Base-by-base conservation (phyloP, 1,140 invertebrate species). In the Nymphalis io region DNA sequence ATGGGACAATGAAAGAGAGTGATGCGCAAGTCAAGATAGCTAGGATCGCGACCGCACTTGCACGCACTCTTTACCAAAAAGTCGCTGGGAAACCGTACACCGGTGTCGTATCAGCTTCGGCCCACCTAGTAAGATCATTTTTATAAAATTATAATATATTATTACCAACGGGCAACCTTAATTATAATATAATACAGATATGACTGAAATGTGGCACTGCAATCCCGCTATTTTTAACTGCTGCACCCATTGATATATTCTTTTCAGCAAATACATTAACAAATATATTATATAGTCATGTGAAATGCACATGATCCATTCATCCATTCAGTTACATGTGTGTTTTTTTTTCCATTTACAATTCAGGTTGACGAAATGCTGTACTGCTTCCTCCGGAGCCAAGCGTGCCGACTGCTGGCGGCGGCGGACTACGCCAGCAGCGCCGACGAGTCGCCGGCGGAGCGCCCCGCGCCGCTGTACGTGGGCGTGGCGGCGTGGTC, bases 351-450 rank as follows among this genome's bases (percentile, higher is more conserved):
- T n/a, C n/a, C n/a, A n/a, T 33, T 33, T 33, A 8, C 6, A 33
- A 53, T 18, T 2, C 68, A 94, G 95, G 88, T 94, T 4, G 92
- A 96, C 81, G 94, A 97, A 79, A 92, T 98, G 76, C 85, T 98
- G 3, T 92, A 95, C 76, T 98, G 97, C 82, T 98, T 96, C 84
- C 80, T 98, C 55, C 84, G 93, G 18, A 95, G 94, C 65, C 93
- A 95, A 0, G 93, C 95, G 58, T 98, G 97, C 83, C 89, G 92
- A 1, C 75, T 96, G 4, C 95, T 97, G 55, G 85, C 88, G 46
- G 93, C 94, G 27, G 89, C 94, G 0, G 93, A 93, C 0, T 85
- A 90, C 74, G 92, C 89, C 5, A 39, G 64, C 20, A 59, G 55
- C 62, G 27, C 42, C 18, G 73, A 59, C n/a, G 74, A 75, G 15